Evolutionary conservation across 35 echinoderm and acorn worm species (phyloP), one percentile per base, ranked within the genome.

Genomic region (Strongylocentrotus purpuratus): DNA sequence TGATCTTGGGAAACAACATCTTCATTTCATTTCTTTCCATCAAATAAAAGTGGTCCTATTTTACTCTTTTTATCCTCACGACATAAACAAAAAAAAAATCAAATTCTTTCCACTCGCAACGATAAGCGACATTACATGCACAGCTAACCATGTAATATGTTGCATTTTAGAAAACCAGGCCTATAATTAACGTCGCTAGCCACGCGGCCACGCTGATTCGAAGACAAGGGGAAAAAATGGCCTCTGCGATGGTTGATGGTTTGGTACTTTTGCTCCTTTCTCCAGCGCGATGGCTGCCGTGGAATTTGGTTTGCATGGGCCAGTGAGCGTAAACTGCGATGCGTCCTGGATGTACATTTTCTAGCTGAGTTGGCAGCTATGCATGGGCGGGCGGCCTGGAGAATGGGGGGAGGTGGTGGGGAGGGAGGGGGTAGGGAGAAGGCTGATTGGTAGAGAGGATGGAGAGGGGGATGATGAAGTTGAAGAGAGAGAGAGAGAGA

Each of bases 111-210:
- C 32, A 45, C 32, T 89, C 45, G 31, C 45, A 31, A 28, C 20
- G 45, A 46, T 89, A 89, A 89, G 33, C 32, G 45, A 46, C 33
- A 89, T 89, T 89, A 89, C 87, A 33, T 89, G 87, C 87, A 89
- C 45, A 46, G 87, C 25, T 45, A 28, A 89, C 87, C 87, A 89
- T 89, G 87, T 89, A 89, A 89, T 89, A 89, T 89, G 87, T 46
- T 89, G 87, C 87, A 89, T 89, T 89, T 89, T 89, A 45, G 45
- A 89, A 89, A 89, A 89, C 32, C 87, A 89, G 87, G 87, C 32
- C 87, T 89, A 46, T 89, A 89, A 89, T 89, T 78, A 78, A 78
- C 65, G 65, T 78, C 65, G 65, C 65, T 78, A 78, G 65, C 65
- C 65, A n/a, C n/a, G n/a, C n/a, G n/a, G n/a, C n/a, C n/a, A 78